Conservation (phyloP, 2,797 vertebrate species). For the Coilia nasus region DNA sequence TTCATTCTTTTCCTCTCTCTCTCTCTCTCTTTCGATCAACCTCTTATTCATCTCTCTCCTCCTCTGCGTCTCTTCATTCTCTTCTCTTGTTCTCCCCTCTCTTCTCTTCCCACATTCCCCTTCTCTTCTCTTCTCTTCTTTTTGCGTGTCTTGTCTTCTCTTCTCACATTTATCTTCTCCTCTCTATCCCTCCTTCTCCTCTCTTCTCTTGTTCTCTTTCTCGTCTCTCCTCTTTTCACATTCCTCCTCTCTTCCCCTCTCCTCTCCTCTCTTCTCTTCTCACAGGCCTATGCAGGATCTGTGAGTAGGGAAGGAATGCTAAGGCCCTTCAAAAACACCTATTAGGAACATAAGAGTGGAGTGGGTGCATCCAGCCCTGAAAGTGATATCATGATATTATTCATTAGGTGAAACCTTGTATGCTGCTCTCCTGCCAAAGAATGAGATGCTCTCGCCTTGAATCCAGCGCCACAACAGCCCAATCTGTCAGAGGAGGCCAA, state of each 20-base stretch:
- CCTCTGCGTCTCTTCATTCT: constrained; percentile 4
- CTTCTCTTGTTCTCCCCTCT: no score
- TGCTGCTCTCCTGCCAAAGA: neutral
- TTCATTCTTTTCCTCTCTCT: neutral
- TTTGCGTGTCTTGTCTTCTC: constrained; percentile 31
- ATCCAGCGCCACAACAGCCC: neutral
- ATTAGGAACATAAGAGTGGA: neutral
- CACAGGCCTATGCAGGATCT: constrained; percentile 13
- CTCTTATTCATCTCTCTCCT: neutral
- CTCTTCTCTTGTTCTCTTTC: neutral
- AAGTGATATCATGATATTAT: constrained; percentile 13
- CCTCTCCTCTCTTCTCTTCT: neutral
- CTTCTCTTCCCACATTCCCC: no score
- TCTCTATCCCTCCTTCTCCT: no score
- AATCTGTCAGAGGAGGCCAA: neutral
- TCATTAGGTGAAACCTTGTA: constrained; percentile 22
- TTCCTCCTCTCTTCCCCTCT: neutral
- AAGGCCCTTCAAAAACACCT: neutral
- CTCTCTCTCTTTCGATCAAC: neutral
- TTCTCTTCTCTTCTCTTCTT: constrained; percentile 30
- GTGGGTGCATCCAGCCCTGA: constrained; percentile 2
- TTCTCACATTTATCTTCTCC: constrained; percentile 25
- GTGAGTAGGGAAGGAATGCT: neutral
- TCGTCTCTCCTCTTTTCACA: neutral
- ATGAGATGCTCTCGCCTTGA: constrained; percentile 15